These are phyloP conservation scores for Erythrolamprus reginae DNA, from an alignment of 2,113 vertebrate species.

Conservation along the genomic window DNA sequence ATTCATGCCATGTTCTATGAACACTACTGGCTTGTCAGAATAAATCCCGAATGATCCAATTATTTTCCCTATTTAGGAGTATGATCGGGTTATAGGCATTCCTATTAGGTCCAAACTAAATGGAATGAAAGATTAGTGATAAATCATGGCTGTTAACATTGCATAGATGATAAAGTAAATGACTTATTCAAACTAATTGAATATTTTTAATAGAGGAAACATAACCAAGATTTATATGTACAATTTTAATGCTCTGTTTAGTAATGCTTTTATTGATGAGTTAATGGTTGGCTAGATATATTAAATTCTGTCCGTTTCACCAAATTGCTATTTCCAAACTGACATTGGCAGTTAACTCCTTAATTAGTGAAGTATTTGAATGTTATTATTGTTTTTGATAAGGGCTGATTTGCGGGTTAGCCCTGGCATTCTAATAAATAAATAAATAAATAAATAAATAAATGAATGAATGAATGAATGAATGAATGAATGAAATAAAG, in stretches of 20 bases:
- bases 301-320: slow-evolving; percentile 45
- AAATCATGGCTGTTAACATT: slow-evolving; percentile 42
- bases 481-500: not conserved
- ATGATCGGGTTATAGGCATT: slow-evolving; percentile 23
- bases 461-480: not conserved
- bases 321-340: slow-evolving; percentile 32
- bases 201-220: slow-evolving; percentile 50
- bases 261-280: slow-evolving; percentile 58
- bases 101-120: slow-evolving; percentile 46
- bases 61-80: slow-evolving; percentile 18
- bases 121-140: slow-evolving; percentile 43
- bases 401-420: slow-evolving; percentile 34
- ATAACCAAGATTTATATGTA: slow-evolving; percentile 59
- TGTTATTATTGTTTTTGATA: slow-evolving; percentile 55
- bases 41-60: slow-evolving; percentile 33
- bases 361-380: slow-evolving; percentile 52
- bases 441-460: not conserved
- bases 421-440: slow-evolving; percentile 20
- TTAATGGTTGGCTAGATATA: slow-evolving; percentile 54
- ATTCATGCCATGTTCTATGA: not conserved
- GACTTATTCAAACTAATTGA: slow-evolving; percentile 62
- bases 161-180: slow-evolving; percentile 51
- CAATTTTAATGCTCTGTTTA: slow-evolving; percentile 53
- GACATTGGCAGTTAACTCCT: slow-evolving; percentile 46
- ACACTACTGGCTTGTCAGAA: not conserved